phyloP scores from a whole-genome alignment of 2,888 invertebrate species.

The Drosophila tanythrix region DNA sequence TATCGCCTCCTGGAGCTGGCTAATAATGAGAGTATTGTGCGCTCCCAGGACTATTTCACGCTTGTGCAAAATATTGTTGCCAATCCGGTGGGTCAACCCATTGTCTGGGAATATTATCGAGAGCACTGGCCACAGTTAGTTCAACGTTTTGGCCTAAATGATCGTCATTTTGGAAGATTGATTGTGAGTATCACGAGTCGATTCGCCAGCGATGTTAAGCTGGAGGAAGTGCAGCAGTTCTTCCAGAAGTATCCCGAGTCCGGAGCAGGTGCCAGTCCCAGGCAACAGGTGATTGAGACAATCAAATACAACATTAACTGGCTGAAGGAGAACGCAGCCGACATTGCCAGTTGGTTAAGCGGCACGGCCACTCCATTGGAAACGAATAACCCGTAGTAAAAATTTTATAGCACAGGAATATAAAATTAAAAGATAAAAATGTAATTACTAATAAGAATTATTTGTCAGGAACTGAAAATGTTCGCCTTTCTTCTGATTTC shows the following conservation, averaged over 20 bases:
- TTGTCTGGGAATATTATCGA: conserved; percentile 94
- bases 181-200: conserved; percentile 88
- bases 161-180: conserved; percentile 90
- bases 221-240: conserved; percentile 91
- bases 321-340: conserved; percentile 87
- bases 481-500: neutral
- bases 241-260: conserved; percentile 92
- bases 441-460: too few species aligned
- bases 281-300: conserved; percentile 91
- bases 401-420: neutral
- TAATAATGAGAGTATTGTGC: conserved; percentile 89
- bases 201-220: conserved; percentile 88
- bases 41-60: conserved; percentile 92
- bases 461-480: too few species aligned
- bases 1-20: conserved; percentile 89
- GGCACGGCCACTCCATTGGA: conserved; percentile 32
- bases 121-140: conserved; percentile 90
- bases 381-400: conserved; percentile 39
- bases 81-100: conserved; percentile 90
- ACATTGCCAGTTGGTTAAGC: conserved; percentile 88
- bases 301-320: conserved; percentile 92
- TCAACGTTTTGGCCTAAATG: conserved; percentile 91
- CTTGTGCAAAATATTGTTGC: conserved; percentile 88
- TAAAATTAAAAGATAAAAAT: too few species aligned
- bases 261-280: conserved; percentile 91